A percentile compares a stretch with the other conserved stretches of the same genome.
These are phyloP conservation scores for Montipora efflorescens DNA, from an alignment of 64 coral and sea anemone species.

Conservation along the genomic window DNA sequence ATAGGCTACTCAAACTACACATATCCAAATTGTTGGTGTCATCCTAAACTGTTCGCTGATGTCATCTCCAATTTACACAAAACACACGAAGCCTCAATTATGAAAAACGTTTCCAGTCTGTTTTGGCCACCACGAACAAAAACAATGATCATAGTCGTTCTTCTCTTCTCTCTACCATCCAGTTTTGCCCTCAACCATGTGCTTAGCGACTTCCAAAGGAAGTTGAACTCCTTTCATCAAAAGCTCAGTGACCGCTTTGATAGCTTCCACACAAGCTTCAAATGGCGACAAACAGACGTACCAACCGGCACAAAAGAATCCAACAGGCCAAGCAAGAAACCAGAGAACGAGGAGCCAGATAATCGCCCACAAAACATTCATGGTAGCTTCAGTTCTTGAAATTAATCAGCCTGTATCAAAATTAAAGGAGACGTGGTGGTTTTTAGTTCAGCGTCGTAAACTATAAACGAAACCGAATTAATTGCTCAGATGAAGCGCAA, in stretches of 20 bases:
- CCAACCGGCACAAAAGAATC: slow-evolving; percentile 77
- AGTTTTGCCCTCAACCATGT: slow-evolving; percentile 74
- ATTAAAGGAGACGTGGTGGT: background rate
- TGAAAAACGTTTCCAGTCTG: background rate
- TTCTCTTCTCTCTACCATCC: slow-evolving; percentile 10
- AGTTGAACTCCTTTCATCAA: slow-evolving; percentile 68
- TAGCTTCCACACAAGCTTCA: slow-evolving; percentile 75
- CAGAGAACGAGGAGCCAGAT: slow-evolving; percentile 73
- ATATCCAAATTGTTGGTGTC: too few species aligned
- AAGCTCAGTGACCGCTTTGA: slow-evolving; percentile 52
- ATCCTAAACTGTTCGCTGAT: too few species aligned
- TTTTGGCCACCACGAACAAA: background rate
- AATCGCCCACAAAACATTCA: slow-evolving; percentile 80
- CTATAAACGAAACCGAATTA: too few species aligned
- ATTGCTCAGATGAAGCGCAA: too few species aligned
- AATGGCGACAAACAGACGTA: slow-evolving; percentile 75
- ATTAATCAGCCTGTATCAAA: background rate
- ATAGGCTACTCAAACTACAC: too few species aligned
- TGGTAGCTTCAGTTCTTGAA: slow-evolving; percentile 3
- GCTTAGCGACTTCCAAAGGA: slow-evolving; percentile 69
- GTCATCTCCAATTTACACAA: too few species aligned
- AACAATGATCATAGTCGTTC: background rate
- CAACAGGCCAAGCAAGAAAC: slow-evolving; percentile 73
- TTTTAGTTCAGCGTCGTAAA: too few species aligned
- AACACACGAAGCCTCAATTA: too few species aligned